Percentiles rank a stretch among this genome's conserved stretches.
Evolutionary conservation across 2,797 vertebrate genomes (phyloP).

Genomic region (Chelonia mydas): DNA sequence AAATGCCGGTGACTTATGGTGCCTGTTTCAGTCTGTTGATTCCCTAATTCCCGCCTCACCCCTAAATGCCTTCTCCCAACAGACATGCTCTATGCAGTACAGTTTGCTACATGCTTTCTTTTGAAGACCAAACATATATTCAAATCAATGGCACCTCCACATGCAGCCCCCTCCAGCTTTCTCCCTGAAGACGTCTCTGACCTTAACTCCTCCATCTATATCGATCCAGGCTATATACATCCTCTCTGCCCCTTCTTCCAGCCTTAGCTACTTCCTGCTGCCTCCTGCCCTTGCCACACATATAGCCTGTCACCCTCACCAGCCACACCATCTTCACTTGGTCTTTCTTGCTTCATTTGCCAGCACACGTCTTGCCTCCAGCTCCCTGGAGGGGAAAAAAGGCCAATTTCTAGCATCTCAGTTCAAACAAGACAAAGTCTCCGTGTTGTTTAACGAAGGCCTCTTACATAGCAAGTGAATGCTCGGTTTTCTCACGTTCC

Average conservation of each 20-base stretch:
- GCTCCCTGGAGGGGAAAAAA: background rate
- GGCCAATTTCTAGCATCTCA: background rate
- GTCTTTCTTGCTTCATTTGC: background rate
- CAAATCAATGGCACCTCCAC: background rate
- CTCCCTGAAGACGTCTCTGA: background rate
- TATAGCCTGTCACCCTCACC: background rate
- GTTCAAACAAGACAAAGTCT: background rate
- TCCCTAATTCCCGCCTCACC: background rate
- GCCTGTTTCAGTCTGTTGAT: background rate
- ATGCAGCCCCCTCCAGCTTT: background rate
- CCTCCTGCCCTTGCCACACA: background rate
- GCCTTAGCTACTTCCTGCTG: background rate
- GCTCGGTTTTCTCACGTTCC: background rate
- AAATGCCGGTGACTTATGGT: background rate
- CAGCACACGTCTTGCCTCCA: background rate
- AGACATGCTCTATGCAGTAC: background rate
- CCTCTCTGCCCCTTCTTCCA: background rate
- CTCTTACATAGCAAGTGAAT: background rate
- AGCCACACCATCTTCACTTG: background rate
- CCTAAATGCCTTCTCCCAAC: background rate
- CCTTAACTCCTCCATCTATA: background rate
- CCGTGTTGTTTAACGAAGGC: background rate
- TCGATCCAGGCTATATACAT: background rate
- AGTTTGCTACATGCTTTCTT: background rate
- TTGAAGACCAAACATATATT: background rate